phyloP scores from a whole-genome alignment of 2,888 invertebrate genomes.

The Melitaea athalia region DNA sequence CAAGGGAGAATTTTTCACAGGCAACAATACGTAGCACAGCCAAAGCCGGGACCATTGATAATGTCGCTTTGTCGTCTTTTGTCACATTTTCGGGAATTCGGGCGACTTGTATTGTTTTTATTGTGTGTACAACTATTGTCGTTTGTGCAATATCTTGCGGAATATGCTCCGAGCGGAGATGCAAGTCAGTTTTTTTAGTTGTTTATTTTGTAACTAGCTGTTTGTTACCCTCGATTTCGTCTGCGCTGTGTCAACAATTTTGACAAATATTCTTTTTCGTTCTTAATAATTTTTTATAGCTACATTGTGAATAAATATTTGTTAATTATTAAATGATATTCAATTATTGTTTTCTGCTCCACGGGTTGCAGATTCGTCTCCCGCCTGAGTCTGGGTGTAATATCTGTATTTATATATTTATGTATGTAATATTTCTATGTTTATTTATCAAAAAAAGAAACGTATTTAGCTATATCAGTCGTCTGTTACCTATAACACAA shows the following conservation, averaged over 20 bases:
- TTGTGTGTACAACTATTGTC: constrained; percentile 24
- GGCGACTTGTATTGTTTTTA: constrained; percentile 37
- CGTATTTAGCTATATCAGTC: too few species aligned
- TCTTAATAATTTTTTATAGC: background rate
- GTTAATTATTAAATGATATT: too few species aligned
- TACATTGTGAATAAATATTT: background rate
- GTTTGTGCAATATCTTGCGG: constrained; percentile 14
- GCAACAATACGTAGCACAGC: constrained; percentile 9
- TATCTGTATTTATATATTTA: too few species aligned
- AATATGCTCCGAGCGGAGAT: constrained; percentile 2
- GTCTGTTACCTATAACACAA: too few species aligned
- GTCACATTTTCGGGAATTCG: constrained; percentile 37
- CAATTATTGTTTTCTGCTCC: too few species aligned
- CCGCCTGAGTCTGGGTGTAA: too few species aligned
- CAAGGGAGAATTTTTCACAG: constrained; percentile 14
- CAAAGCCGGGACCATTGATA: constrained; percentile 13
- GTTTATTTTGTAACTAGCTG: background rate
- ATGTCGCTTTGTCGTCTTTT: constrained; percentile 32
- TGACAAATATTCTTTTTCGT: background rate
- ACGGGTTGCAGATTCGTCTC: too few species aligned
- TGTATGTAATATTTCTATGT: too few species aligned
- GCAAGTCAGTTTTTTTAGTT: background rate
- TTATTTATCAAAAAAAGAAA: too few species aligned
- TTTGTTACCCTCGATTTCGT: background rate
- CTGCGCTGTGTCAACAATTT: background rate